These are phyloP conservation scores for Drosophila virilis DNA, from an alignment of 1,140 invertebrate species.

Conservation along the genomic window DNA sequence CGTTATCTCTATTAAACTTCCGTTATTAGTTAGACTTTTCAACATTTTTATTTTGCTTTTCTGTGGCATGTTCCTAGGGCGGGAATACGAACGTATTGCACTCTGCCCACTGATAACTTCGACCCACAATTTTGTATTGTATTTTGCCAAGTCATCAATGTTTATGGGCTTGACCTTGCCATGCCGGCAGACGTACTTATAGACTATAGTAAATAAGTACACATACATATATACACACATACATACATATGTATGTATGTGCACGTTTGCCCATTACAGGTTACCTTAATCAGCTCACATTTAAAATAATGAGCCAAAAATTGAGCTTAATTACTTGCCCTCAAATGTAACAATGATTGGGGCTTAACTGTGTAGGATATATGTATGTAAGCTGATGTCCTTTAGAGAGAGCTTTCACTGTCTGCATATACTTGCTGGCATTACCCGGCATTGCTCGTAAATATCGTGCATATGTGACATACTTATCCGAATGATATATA, in stretches of 20 bases:
- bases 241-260: slow-evolving; percentile 9
- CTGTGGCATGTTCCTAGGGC: slow-evolving; percentile 36
- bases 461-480: too few relatives aligned
- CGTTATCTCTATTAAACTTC: slow-evolving; percentile 63
- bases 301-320: slow-evolving; percentile 60
- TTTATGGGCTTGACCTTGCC: slow-evolving; percentile 79
- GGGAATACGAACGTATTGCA: slow-evolving; percentile 21
- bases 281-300: slow-evolving; percentile 55
- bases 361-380: slow-evolving; percentile 3
- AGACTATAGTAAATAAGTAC: not conserved
- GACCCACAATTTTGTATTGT: slow-evolving; percentile 43
- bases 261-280: slow-evolving; percentile 23
- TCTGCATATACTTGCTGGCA: too few relatives aligned
- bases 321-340: slow-evolving; percentile 38
- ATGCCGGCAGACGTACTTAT: slow-evolving; percentile 52
- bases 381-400: not conserved
- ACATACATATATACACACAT: slow-evolving; percentile 5
- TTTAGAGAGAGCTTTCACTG: not conserved
- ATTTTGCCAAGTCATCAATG: slow-evolving; percentile 78
- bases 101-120: slow-evolving; percentile 43
- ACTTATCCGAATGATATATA: too few relatives aligned
- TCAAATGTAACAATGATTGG: slow-evolving; percentile 1
- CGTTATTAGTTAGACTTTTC: slow-evolving; percentile 43
- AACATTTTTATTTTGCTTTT: slow-evolving; percentile 9
- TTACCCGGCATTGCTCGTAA: too few relatives aligned